Base-by-base conservation (phyloP, 2,113 vertebrate genomes). In the Lepisosteus osseus region DNA sequence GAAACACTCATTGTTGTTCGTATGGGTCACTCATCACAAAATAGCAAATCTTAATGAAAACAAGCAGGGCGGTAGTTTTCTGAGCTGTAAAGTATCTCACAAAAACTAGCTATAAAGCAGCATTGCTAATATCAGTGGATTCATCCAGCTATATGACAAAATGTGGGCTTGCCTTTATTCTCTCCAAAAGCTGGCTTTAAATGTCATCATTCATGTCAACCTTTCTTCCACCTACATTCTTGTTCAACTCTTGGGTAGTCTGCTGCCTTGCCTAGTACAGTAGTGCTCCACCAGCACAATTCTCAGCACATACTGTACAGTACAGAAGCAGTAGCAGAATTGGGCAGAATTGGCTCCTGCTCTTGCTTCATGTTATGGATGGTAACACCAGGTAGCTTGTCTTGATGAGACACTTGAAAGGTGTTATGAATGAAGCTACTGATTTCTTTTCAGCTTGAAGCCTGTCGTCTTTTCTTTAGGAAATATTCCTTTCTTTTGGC, bases 111-210 rank as follows among this genome's bases (percentile, higher is more conserved):
- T 12, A 67, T 54, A 67, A 67, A 54, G 51, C 66, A 0, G 66
- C 66, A 47, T 2, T 51, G 44, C 45, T 54, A 54, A 67, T 6
- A 14, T 67, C 61, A 47, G 44, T 71, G 40, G 61, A 71, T 44
- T 71, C 15, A 43, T 71, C 70, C 70, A 71, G 14, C 59, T 71
- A 42, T 71, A 71, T 62, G 61, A 57, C 57, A 71, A 63, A 71
- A 8, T 71, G 45, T 63, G 59, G 42, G 44, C 44, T 71, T 71
- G 59, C 59, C 70, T 63, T 71, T 63, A 71, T 71, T 62, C 7
- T 71, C 7, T 63, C 59, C 61, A 71, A 3, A 51, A 64, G 70
- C 29, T 71, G 70, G 61, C 61, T 15, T 71, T 71, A 13, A 13
- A 59, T 70, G 55, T 61, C 69, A 61, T 62, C 57, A 61, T 40